Conservation (phyloP, 1,140 invertebrate genomes). For the Cephus cinctus region DNA sequence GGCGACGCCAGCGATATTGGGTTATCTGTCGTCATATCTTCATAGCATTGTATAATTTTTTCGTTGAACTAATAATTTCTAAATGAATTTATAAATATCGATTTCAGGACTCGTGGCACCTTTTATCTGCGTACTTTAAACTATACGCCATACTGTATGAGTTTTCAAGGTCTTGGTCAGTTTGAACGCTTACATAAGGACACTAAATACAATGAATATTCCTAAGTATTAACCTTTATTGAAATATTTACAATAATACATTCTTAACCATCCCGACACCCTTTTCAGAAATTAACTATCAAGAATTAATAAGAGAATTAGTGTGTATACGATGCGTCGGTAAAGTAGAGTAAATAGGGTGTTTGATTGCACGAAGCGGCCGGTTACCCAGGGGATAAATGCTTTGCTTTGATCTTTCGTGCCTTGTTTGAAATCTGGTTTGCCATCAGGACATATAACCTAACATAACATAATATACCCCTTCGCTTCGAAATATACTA, state of each 20-base stretch:
- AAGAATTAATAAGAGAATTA: background rate
- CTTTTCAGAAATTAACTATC: too few relatives aligned
- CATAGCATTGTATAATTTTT: background rate
- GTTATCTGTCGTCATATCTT: background rate
- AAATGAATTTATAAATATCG: background rate
- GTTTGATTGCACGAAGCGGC: too few relatives aligned
- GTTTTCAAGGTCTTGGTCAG: background rate
- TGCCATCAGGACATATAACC: background rate
- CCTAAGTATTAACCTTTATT: background rate
- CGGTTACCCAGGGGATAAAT: background rate
- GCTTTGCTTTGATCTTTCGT: background rate
- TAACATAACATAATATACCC: background rate
- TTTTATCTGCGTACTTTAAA: slow-evolving; percentile 4
- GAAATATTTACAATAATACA: background rate
- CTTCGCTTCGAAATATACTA: background rate
- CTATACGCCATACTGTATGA: slow-evolving; percentile 3
- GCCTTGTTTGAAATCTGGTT: background rate
- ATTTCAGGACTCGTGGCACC: background rate
- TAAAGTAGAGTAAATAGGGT: too few relatives aligned
- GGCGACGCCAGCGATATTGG: slow-evolving; percentile 8
- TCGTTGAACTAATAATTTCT: background rate
- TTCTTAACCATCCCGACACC: background rate
- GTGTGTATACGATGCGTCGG: background rate
- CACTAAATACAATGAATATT: background rate
- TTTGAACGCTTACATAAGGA: background rate